These are phyloP conservation scores for Acrossocheilus wenchowensis DNA, from an alignment of 2,797 vertebrate species.

Conservation along the genomic window DNA sequence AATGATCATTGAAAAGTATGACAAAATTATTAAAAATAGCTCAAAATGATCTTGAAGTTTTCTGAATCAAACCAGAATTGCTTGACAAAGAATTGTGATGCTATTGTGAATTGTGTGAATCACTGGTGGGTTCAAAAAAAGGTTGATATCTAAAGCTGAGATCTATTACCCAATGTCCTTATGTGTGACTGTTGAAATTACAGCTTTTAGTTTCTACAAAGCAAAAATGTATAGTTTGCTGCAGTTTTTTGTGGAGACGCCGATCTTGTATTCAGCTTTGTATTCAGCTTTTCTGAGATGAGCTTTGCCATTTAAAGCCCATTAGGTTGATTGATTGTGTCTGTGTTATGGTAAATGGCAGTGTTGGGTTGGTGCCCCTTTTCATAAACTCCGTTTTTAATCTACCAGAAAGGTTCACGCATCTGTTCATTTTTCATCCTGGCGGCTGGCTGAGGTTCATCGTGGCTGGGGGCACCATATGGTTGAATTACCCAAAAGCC, in stretches of 20 bases:
- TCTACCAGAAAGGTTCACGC: conserved; percentile 57
- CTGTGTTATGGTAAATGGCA: conserved; percentile 47
- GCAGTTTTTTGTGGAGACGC: background rate
- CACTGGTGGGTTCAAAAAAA: conserved; percentile 26
- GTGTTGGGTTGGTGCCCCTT: conserved; percentile 52
- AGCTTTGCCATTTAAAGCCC: conserved; percentile 59
- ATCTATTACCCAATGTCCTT: background rate
- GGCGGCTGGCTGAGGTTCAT: conserved; percentile 45
- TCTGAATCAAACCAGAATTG: background rate
- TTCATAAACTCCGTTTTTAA: conserved; percentile 59
- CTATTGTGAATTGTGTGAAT: background rate
- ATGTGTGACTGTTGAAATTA: background rate
- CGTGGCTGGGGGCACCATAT: conserved; percentile 50
- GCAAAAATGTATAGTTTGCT: conserved; percentile 17
- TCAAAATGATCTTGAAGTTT: background rate
- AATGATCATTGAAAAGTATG: too few species aligned
- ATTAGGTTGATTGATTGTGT: conserved; percentile 61
- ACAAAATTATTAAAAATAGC: background rate
- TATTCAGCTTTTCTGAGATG: conserved; percentile 41
- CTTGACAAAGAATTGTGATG: background rate
- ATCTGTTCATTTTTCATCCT: conserved; percentile 48
- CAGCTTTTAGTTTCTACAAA: background rate
- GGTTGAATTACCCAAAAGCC: conserved; percentile 50
- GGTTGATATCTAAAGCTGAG: conserved; percentile 13
- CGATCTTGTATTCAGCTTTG: background rate